Base-by-base conservation (phyloP, 2,113 vertebrate genomes). In the Tyto alba region DNA sequence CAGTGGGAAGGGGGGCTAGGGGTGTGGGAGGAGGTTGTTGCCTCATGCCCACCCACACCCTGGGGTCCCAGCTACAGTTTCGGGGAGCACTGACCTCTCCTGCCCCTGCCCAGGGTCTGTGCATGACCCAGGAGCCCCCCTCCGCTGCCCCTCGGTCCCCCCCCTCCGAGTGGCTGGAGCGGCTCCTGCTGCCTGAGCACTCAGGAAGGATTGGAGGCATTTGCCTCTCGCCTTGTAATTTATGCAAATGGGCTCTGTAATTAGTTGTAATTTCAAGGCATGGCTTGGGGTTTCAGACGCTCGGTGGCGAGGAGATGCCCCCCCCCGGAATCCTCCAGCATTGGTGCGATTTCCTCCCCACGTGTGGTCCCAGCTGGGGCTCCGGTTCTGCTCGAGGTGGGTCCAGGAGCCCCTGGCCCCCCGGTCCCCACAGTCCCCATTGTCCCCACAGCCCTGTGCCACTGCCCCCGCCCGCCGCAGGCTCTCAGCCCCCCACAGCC, bases 261-360 rank as follows among this genome's bases (percentile, higher is more conserved):
- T 99, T 98, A 98, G 98, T 97, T 94, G 93, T 98, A 98, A 99
- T 98, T 98, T 98, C 98, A 98, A 97, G 97, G 98, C 97, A 97
- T 96, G 72, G 98, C 98, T 98, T 92, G 86, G 97, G 98, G 98
- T 98, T 98, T 97, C 98, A 98, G 97, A 97, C 97, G 77, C 98
- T 98, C 98, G 75, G 97, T 96, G 97, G 93, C 57, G 81, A 98
- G 98, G 98, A 98, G 98, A 98, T 98, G 97, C 97, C 97, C 97
- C 95, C 94, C 94, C 98, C 97, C 81, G 96, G 96, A 97, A 97
- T 97, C 98, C 97, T 96, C 96, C 84, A 16, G 77, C 81, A 98
- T 98, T 97, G 97, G 98, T 88, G 95, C 38, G 94, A 98, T 98
- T 98, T 98, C 98, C 97, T 96, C 96, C 97, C 97, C 97, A 94